Base-by-base conservation (phyloP, 2,797 vertebrate species). In the Chaetodon trifasciatus region DNA sequence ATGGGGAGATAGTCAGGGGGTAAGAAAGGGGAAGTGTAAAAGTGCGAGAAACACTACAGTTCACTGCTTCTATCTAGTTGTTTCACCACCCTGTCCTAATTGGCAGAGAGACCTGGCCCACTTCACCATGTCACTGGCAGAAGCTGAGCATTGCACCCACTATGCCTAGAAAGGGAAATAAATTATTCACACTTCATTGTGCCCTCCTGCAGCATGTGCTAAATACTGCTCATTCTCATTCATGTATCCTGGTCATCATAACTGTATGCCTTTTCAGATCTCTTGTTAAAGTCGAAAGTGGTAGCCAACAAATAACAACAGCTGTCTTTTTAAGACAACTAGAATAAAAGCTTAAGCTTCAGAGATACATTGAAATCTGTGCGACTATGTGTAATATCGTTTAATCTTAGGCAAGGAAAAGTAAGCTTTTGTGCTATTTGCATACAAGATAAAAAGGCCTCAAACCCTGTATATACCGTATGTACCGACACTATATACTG, bases 161-260 rank as follows among this genome's bases (percentile, higher is more conserved):
- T 92, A 78, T 88, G 92, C 90, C 92, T 75, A 80, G 86, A 94
- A 95, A 93, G 82, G 84, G 53, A 87, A 35, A 93, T 96, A 61
- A 95, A 97, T 96, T 95, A 97, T 97, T 97, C 81, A 97, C 78
- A 64, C 90, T 91, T 91, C 84, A 94, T 95, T 95, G 88, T 95
- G 94, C 85, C 86, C 79, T 89, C 85, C 85, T 13, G 8, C 42
- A 9, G 8, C 87, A 90, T 81, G 86, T 86, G 83, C 85, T 92
- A 93, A 94, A 94, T 87, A 76, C 82, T 77, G 73, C 84, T 88
- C 84, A 77, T 83, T 92, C 70, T 62, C 67, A 86, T 55, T 80
- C 70, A 67, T 88, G 76, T 81, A 82, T 55, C 65, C 65, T 19
- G 16, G 63, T 44, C 60, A 61, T 78, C 37, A 10, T 56, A 76